phyloP scores from a whole-genome alignment of 1,140 invertebrate species.

The Thalassaphorura encarpata region DNA sequence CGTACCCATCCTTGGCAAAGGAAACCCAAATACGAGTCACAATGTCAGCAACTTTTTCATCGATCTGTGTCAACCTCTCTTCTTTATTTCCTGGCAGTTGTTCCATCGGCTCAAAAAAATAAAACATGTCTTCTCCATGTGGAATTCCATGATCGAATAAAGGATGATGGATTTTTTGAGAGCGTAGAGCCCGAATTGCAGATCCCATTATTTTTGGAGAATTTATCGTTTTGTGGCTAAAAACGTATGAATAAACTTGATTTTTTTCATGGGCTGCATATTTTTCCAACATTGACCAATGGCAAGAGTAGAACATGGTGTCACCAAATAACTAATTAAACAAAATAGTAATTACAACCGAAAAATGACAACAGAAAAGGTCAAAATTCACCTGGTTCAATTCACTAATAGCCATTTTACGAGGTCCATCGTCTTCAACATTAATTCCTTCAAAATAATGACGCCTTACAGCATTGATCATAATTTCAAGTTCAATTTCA shows the following conservation, averaged over 20 bases:
- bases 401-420: slow-evolving; percentile 1
- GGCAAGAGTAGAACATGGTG: slow-evolving; percentile 11
- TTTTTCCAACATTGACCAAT: neutral
- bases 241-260: slow-evolving; percentile 9
- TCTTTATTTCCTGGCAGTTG: neutral
- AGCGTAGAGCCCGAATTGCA: neutral
- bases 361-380: slow-evolving; percentile 2
- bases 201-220: slow-evolving; percentile 1
- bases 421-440: neutral
- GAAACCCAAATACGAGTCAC: slow-evolving; percentile 17
- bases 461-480: slow-evolving; percentile 12
- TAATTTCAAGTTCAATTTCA: slow-evolving; percentile 1
- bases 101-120: slow-evolving; percentile 12
- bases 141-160: slow-evolving; percentile 6
- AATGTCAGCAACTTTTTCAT: slow-evolving; percentile 8
- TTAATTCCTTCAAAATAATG: slow-evolving; percentile 17
- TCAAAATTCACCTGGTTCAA: neutral
- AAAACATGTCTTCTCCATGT: slow-evolving; percentile 16
- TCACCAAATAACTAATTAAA: slow-evolving; percentile 16
- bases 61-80: neutral
- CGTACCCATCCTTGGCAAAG: slow-evolving; percentile 19
- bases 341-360: neutral
- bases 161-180: neutral
- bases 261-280: neutral
- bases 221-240: slow-evolving; percentile 1